Evolutionary conservation across 2,797 vertebrate species (phyloP).

Genomic region (Menidia menidia): DNA sequence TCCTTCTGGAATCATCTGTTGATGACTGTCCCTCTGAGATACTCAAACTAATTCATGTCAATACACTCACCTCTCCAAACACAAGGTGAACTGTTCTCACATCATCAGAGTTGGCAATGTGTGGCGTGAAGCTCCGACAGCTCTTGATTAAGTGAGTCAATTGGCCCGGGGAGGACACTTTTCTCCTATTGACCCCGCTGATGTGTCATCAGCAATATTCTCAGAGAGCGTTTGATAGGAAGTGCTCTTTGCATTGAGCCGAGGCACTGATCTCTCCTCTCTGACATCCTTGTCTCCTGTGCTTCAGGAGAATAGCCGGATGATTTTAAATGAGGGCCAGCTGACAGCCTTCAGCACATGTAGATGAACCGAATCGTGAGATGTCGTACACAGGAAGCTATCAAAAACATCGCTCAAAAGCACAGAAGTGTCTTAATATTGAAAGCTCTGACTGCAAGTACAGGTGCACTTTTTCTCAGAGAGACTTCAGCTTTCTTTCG

Average conservation of each 20-base stretch:
- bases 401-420: constrained; percentile 17
- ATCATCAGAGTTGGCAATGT: constrained; percentile 51
- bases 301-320: constrained; percentile 62
- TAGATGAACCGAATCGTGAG: constrained; percentile 34
- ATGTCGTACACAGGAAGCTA: constrained; percentile 39
- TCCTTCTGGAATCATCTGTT: constrained; percentile 40
- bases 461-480: neutral
- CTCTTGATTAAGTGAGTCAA: constrained; percentile 77
- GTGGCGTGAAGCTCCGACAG: constrained; percentile 30
- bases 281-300: constrained; percentile 56
- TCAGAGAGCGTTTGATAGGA: constrained; percentile 72
- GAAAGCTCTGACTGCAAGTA: neutral
- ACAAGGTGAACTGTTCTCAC: constrained; percentile 66
- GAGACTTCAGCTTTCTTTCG: constrained; percentile 1
- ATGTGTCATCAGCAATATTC: constrained; percentile 81
- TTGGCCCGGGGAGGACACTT: constrained; percentile 73
- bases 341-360: constrained; percentile 58
- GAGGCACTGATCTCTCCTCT: constrained; percentile 61
- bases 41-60: constrained; percentile 65
- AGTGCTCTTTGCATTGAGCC: constrained; percentile 69
- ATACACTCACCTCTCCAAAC: constrained; percentile 50
- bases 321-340: constrained; percentile 71
- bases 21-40: constrained; percentile 35
- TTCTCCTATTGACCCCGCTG: constrained; percentile 76
- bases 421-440: constrained; percentile 4